Evolutionary conservation across 1,140 invertebrate genomes (phyloP).

Genomic region (Campoletis sonorensis): DNA sequence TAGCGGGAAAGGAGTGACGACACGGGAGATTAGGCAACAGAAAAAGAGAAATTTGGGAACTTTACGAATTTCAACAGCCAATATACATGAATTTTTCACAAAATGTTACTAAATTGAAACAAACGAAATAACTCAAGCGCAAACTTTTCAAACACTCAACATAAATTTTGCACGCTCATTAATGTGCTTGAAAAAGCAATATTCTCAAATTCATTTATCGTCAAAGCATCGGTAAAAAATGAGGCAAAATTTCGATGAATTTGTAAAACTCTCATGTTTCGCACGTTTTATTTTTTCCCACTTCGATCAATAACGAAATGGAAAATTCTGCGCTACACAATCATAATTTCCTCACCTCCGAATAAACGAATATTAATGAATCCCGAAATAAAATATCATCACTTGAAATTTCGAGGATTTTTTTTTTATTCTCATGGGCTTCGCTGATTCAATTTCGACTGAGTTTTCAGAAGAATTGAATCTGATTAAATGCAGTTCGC

Average conservation of each 20-base stretch:
- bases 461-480: too few relatives aligned
- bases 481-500: not conserved
- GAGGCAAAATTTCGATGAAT: not conserved
- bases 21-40: not conserved
- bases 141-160: not conserved
- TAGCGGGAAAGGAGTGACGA: slow-evolving; percentile 5
- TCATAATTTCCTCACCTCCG: too few relatives aligned
- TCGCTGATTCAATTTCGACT: too few relatives aligned
- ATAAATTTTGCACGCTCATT: not conserved
- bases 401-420: too few relatives aligned
- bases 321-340: too few relatives aligned
- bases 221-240: not conserved
- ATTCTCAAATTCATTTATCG: not conserved
- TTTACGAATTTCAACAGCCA: slow-evolving; percentile 31
- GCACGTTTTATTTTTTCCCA: not conserved
- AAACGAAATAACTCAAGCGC: not conserved
- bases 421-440: too few relatives aligned
- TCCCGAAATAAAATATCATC: not conserved
- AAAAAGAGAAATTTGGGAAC: not conserved
- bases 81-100: not conserved
- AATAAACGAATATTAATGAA: too few relatives aligned
- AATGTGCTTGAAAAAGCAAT: not conserved
- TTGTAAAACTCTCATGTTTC: not conserved
- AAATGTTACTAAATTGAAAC: not conserved
- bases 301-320: too few relatives aligned